Conservation (phyloP, 1,140 invertebrate genomes). For the Euglossa dilemma region DNA sequence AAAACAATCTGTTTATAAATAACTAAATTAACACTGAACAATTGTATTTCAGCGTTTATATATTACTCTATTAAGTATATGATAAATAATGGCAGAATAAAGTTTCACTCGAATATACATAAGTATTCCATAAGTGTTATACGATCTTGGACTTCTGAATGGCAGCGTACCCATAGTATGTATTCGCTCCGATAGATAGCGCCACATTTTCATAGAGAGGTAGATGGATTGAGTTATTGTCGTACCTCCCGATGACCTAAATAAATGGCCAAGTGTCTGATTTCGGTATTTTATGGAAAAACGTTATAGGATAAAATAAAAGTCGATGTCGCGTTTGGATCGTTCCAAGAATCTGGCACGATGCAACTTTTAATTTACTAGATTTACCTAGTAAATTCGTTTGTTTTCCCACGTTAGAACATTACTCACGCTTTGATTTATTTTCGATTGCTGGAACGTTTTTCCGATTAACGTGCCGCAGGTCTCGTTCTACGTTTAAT, state of each 20-base stretch:
- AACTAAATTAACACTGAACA: no score
- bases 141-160: background rate
- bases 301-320: background rate
- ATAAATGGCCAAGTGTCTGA: background rate
- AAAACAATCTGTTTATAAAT: no score
- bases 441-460: background rate
- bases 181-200: background rate
- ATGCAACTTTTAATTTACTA: background rate
- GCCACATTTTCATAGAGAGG: background rate
- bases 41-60: no score
- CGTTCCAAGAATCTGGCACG: background rate
- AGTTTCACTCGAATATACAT: background rate
- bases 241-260: constrained; percentile 8
- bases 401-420: background rate
- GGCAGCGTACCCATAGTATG: background rate
- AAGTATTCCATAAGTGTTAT: background rate
- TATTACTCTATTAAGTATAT: no score
- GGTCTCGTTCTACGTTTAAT: no score
- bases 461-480: no score
- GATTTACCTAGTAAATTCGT: background rate
- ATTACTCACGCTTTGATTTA: background rate
- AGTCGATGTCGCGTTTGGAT: background rate
- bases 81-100: no score
- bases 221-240: constrained; percentile 26
- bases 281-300: background rate